Percentiles rank a stretch among this genome's conserved stretches.
Evolutionary conservation across 2,888 invertebrate genomes (phyloP).

Genomic region (Leptopilina syphax): DNA sequence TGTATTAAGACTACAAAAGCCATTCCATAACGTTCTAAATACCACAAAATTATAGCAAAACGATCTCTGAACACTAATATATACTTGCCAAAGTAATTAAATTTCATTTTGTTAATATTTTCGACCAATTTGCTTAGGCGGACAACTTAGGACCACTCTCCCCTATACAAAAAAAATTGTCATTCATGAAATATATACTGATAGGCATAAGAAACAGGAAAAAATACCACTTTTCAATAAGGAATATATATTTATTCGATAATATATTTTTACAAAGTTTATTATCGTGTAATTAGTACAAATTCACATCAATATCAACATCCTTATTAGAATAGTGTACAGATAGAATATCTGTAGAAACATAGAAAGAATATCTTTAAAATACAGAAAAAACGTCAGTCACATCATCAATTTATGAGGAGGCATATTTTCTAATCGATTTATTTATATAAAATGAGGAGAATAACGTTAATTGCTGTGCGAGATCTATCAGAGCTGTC

Average conservation of each 20-base stretch:
- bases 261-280: not conserved
- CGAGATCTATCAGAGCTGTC: constrained; percentile 29
- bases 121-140: too few relatives aligned
- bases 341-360: not conserved
- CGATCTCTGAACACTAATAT: too few relatives aligned
- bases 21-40: too few relatives aligned
- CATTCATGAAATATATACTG: not conserved
- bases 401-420: constrained; percentile 9
- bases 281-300: not conserved
- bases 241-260: not conserved
- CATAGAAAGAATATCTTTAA: not conserved
- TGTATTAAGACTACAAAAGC: too few relatives aligned
- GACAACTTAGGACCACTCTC: too few relatives aligned
- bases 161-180: not conserved
- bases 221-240: not conserved
- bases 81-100: too few relatives aligned
- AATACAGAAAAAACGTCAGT: not conserved
- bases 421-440: not conserved
- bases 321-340: not conserved
- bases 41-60: too few relatives aligned
- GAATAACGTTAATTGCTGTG: constrained; percentile 16
- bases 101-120: too few relatives aligned
- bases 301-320: not conserved
- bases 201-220: not conserved
- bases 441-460: constrained; percentile 2